phyloP scores from a whole-genome alignment of 2,888 invertebrate genomes.

The Lottia scabra region DNA sequence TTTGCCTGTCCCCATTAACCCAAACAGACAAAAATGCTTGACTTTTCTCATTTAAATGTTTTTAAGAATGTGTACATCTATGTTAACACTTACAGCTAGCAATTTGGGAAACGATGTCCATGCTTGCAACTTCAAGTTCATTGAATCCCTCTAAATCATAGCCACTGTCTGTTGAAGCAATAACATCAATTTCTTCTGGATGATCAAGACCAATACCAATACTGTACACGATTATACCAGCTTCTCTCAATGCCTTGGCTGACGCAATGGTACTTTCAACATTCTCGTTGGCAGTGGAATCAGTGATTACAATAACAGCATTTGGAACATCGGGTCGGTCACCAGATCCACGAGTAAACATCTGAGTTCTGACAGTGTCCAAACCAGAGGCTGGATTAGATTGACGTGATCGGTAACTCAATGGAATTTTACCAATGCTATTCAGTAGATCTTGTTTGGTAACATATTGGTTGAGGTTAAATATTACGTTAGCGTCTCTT shows the following conservation, averaged over 20 bases:
- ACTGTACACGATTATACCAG: conserved; percentile 19
- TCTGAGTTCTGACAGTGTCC: conserved; percentile 36
- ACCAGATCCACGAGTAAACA: conserved; percentile 36
- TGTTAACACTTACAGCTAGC: conserved; percentile 16
- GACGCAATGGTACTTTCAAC: conserved; percentile 28
- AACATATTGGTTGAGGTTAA: conserved; percentile 47
- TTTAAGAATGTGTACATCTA: no score
- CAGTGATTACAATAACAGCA: conserved; percentile 45
- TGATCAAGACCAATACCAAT: conserved; percentile 36
- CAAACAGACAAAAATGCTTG: no score
- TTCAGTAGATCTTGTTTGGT: conserved; percentile 36
- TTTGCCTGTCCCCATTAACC: no score
- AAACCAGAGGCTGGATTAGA: conserved; percentile 48
- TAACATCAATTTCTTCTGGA: conserved; percentile 34
- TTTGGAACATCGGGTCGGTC: conserved; percentile 43
- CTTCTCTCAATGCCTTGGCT: conserved; percentile 26
- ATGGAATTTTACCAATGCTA: conserved; percentile 39
- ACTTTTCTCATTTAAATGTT: no score
- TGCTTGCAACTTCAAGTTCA: conserved; percentile 16
- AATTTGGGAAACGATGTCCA: conserved; percentile 24
- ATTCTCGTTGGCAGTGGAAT: conserved; percentile 41
- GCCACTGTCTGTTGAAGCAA: conserved; percentile 26
- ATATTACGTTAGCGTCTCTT: conserved; percentile 28
- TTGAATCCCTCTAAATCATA: conserved; percentile 22
- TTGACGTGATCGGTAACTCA: conserved; percentile 24